These are phyloP conservation scores for Ichneumoninae sp. DNA, from an alignment of 2,888 invertebrate species.

Conservation along the genomic window DNA sequence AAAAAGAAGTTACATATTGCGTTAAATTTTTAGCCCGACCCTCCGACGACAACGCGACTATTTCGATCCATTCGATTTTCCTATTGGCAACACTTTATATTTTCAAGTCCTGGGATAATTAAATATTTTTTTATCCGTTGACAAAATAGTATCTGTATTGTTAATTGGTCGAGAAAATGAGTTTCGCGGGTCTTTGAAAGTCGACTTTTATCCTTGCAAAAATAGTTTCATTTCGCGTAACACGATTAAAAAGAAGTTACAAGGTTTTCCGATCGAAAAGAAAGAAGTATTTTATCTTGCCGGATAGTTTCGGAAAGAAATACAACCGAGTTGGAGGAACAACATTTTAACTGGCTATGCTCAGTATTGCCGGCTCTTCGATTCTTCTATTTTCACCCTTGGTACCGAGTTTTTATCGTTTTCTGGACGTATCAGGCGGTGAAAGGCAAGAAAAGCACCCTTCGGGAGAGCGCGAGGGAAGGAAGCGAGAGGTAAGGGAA, in stretches of 20 bases:
- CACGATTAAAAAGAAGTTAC: not conserved
- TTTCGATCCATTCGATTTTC: too few relatives aligned
- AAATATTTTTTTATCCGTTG: too few relatives aligned
- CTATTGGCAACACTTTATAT: too few relatives aligned
- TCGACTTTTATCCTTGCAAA: not conserved
- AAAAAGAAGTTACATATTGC: too few relatives aligned
- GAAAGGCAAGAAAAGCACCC: constrained; percentile 15
- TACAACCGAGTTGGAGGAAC: constrained; percentile 38
- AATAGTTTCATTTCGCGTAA: not conserved
- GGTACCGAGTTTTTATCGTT: constrained; percentile 26
- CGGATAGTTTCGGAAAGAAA: constrained; percentile 16
- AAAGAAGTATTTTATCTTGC: constrained; percentile 18
- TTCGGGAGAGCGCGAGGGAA: not conserved
- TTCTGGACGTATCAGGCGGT: constrained; percentile 15
- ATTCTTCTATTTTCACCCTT: constrained; percentile 33
- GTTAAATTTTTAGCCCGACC: too few relatives aligned
- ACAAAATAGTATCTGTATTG: not conserved
- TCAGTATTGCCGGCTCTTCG: constrained; percentile 4
- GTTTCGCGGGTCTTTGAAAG: not conserved
- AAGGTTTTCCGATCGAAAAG: not conserved
- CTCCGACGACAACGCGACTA: too few relatives aligned
- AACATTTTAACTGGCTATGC: constrained; percentile 46
- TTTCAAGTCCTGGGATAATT: too few relatives aligned
- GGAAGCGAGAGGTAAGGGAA: constrained; percentile 18
- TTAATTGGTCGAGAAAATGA: not conserved